phyloP scores from a whole-genome alignment of 2,797 vertebrate species.

The Sebastes miniatus region DNA sequence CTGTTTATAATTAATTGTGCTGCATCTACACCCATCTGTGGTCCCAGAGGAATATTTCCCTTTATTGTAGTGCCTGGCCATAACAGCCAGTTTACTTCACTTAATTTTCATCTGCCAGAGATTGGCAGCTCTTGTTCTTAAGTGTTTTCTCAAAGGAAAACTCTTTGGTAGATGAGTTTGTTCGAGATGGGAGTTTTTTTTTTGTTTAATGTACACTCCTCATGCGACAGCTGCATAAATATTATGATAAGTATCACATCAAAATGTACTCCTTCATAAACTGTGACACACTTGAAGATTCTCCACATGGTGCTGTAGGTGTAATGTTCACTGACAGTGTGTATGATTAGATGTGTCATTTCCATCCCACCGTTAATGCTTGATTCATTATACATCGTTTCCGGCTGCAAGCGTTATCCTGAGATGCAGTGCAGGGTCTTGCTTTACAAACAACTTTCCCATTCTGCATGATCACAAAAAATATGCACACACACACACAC shows the following conservation, averaged over 20 bases:
- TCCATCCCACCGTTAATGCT: background rate
- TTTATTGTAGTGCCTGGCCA: constrained; percentile 14
- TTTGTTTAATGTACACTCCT: background rate
- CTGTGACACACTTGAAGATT: background rate
- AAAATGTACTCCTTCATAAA: background rate
- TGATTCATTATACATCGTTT: background rate
- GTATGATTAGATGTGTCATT: background rate
- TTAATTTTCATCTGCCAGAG: constrained; percentile 36
- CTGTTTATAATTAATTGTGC: constrained; percentile 15
- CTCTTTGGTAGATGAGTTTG: background rate
- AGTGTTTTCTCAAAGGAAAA: constrained; percentile 37
- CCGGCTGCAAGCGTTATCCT: background rate
- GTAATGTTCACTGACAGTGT: background rate
- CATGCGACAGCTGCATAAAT: background rate
- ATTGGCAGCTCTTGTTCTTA: constrained; percentile 12
- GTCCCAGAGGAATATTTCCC: constrained; percentile 26
- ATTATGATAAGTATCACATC: background rate
- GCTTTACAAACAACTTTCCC: background rate
- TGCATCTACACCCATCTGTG: constrained; percentile 27
- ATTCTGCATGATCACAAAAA: background rate
- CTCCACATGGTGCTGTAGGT: background rate
- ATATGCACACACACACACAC: rapidly evolving
- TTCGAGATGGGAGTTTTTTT: background rate
- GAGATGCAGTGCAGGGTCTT: background rate
- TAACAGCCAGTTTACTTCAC: constrained; percentile 16